Percentiles rank a stretch among this genome's conserved stretches.
These are phyloP conservation scores for Phalangium opilio DNA, from an alignment of 2,888 invertebrate genomes.

Conservation along the genomic window DNA sequence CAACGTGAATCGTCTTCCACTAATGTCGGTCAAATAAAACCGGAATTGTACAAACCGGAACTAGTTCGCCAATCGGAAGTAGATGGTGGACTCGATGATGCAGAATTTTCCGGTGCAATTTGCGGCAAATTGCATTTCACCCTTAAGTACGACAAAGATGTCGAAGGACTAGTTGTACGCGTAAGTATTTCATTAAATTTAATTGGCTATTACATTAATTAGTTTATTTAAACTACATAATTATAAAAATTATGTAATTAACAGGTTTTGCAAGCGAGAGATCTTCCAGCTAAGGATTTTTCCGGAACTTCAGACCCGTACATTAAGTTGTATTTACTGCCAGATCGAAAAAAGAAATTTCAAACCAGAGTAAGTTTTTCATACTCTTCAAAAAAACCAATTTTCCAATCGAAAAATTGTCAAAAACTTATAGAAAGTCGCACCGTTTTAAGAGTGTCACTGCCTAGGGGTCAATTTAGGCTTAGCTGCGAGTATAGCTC, in stretches of 20 bases:
- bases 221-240: no score
- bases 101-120: slow-evolving; percentile 38
- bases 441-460: no score
- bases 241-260: not conserved
- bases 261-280: slow-evolving; percentile 54
- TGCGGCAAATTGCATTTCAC: slow-evolving; percentile 68
- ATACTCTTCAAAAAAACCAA: not conserved
- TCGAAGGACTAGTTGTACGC: slow-evolving; percentile 62
- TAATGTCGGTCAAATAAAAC: slow-evolving; percentile 52
- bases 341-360: slow-evolving; percentile 69
- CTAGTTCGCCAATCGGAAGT: slow-evolving; percentile 54
- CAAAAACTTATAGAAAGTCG: no score
- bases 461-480: no score
- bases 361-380: slow-evolving; percentile 47
- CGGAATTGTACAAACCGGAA: slow-evolving; percentile 59
- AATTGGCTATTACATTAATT: no score
- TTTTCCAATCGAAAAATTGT: no score
- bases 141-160: slow-evolving; percentile 60
- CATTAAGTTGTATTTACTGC: slow-evolving; percentile 65
- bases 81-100: slow-evolving; percentile 37
- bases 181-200: slow-evolving; percentile 36
- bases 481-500: no score
- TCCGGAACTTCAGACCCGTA: slow-evolving; percentile 75
- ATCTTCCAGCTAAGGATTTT: slow-evolving; percentile 67
- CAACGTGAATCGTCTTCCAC: slow-evolving; percentile 35